A percentile compares a stretch with the other conserved stretches of the same genome.
Conservation (phyloP, 2,888 invertebrate species). For the Phasia obesa region DNA sequence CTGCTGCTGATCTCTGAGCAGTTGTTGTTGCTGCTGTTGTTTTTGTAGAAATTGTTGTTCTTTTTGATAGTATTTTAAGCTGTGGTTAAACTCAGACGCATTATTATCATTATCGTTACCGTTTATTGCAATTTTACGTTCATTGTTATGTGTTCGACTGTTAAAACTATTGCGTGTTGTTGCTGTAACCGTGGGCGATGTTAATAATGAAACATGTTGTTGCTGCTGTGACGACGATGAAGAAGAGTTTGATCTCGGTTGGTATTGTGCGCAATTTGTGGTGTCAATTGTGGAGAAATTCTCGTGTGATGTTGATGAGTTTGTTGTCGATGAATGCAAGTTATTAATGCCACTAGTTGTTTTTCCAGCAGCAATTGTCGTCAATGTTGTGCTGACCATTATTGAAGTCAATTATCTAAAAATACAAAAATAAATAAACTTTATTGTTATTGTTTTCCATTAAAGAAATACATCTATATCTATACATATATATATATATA, state of each 20-base stretch:
- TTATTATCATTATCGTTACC: constrained; percentile 60
- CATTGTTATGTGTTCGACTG: constrained; percentile 47
- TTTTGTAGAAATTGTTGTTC: constrained; percentile 69
- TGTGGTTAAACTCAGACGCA: constrained; percentile 67
- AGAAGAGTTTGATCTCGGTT: constrained; percentile 73
- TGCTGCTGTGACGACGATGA: constrained; percentile 74
- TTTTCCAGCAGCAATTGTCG: constrained; percentile 82
- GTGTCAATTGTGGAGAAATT: constrained; percentile 70
- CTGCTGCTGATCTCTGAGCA: constrained; percentile 61
- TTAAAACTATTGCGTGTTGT: constrained; percentile 51
- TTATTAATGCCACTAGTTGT: constrained; percentile 79
- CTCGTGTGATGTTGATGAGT: constrained; percentile 67
- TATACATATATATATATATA: too few relatives aligned
- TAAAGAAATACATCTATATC: too few relatives aligned
- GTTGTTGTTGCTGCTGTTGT: constrained; percentile 62
- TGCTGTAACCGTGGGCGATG: constrained; percentile 55
- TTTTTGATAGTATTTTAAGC: constrained; percentile 71
- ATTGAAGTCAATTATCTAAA: constrained; percentile 81
- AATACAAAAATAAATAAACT: constrained; percentile 33
- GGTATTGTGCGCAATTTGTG: constrained; percentile 73
- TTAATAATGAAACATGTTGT: constrained; percentile 64
- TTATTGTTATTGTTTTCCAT: not conserved
- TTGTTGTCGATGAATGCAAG: constrained; percentile 72
- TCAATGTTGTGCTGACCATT: constrained; percentile 83
- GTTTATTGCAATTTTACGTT: constrained; percentile 38